These are phyloP conservation scores for Microctonus brassicae DNA, from an alignment of 2,888 invertebrate genomes.

Conservation along the genomic window DNA sequence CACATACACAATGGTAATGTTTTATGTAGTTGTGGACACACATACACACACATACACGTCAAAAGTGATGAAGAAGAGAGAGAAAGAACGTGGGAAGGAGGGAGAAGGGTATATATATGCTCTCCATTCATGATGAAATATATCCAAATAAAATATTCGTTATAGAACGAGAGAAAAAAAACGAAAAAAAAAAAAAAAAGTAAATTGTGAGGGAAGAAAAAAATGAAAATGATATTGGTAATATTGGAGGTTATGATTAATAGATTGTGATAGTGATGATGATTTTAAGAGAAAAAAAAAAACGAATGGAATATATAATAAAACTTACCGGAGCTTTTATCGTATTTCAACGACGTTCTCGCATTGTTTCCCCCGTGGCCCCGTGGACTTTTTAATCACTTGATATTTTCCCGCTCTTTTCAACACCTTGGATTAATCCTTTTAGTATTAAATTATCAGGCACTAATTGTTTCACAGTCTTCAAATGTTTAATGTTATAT, in stretches of 20 bases:
- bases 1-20: background rate
- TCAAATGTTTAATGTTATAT: slow-evolving; percentile 8
- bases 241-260: background rate
- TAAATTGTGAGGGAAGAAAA: background rate
- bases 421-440: background rate
- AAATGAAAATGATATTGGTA: background rate
- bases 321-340: slow-evolving; percentile 44
- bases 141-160: background rate
- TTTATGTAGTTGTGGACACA: background rate
- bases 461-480: slow-evolving; percentile 21
- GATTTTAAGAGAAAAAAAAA: slow-evolving; percentile 1
- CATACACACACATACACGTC: background rate
- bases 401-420: slow-evolving; percentile 13
- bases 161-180: too few species aligned
- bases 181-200: slow-evolving; percentile 2
- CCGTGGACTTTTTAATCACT: slow-evolving; percentile 21
- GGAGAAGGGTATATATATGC: slow-evolving; percentile 3
- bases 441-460: slow-evolving; percentile 8
- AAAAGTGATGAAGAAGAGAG: background rate
- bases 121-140: slow-evolving; percentile 2
- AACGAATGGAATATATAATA: too few species aligned
- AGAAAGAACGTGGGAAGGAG: too few species aligned
- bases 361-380: slow-evolving; percentile 17
- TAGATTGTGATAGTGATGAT: background rate
- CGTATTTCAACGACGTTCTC: slow-evolving; percentile 41